Percentiles rank a stretch among this genome's conserved stretches.
Evolutionary conservation across 2,888 invertebrate species (phyloP).

Genomic region (Ceramica pisi): DNA sequence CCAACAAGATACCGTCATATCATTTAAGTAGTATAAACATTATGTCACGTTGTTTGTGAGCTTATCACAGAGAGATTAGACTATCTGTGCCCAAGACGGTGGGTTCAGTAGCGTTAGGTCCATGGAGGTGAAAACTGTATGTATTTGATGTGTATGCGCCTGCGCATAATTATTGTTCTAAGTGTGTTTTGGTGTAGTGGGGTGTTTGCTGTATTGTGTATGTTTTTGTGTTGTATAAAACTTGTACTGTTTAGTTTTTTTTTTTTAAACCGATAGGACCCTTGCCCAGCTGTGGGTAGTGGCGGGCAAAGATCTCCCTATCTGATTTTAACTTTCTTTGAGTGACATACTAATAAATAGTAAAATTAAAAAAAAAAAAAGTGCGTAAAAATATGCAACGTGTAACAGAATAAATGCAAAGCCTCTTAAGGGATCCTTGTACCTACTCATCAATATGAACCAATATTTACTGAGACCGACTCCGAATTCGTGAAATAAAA

Average conservation of each 20-base stretch:
- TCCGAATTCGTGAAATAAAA: no score
- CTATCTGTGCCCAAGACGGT: conserved; percentile 40
- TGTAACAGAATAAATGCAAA: no score
- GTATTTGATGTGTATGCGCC: conserved; percentile 32
- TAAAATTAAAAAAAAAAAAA: background rate
- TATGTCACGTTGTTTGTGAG: conserved; percentile 58
- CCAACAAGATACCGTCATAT: conserved; percentile 18
- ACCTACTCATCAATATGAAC: no score
- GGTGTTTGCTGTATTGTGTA: conserved; percentile 24
- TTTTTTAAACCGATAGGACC: no score
- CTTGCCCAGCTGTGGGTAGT: background rate
- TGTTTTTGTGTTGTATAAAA: conserved; percentile 10
- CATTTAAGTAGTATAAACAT: conserved; percentile 45
- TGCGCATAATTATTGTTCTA: background rate
- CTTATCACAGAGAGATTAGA: conserved; percentile 66
- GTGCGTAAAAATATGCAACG: background rate
- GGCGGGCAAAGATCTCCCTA: background rate
- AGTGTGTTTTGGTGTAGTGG: conserved; percentile 10
- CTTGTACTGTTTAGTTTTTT: background rate
- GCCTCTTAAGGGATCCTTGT: no score
- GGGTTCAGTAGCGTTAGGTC: conserved; percentile 54
- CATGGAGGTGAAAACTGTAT: conserved; percentile 70
- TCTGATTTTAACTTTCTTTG: no score
- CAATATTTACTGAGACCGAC: no score
- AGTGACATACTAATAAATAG: no score